A percentile compares a stretch with the other conserved stretches of the same genome.
Evolutionary conservation across 2,113 vertebrate species (phyloP).

Genomic region (Tonatia bakeri): DNA sequence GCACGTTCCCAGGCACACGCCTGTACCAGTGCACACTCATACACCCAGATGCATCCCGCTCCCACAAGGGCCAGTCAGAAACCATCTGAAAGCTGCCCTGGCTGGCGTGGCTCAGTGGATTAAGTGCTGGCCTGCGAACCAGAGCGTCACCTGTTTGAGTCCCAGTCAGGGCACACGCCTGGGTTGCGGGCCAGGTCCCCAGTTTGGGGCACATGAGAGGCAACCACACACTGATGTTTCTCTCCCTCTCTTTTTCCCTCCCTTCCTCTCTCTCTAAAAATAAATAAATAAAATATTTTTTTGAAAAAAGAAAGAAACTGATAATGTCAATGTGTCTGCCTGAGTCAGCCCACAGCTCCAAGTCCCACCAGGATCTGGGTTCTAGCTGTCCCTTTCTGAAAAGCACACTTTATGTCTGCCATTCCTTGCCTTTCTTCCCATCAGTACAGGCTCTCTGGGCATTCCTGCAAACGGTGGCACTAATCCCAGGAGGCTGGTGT

Average conservation of each 20-base stretch:
- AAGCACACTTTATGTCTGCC: neutral
- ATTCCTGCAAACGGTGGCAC: neutral
- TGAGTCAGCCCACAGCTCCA: neutral
- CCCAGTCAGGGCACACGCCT: too few species aligned
- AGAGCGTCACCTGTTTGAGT: too few species aligned
- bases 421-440: neutral
- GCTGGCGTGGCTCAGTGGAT: too few species aligned
- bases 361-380: neutral
- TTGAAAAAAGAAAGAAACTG: neutral
- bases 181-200: too few species aligned
- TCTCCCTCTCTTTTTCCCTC: too few species aligned
- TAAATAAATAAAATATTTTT: too few species aligned
- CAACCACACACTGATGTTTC: too few species aligned
- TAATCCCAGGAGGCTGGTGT: neutral
- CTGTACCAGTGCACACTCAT: too few species aligned
- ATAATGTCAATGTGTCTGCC: neutral
- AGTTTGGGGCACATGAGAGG: too few species aligned
- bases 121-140: too few species aligned
- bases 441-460: neutral
- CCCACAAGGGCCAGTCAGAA: neutral
- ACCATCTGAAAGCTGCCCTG: neutral
- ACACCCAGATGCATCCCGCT: neutral
- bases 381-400: neutral
- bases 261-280: too few species aligned
- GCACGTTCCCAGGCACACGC: neutral